Evolutionary conservation across 2,888 invertebrate species (phyloP).

Genomic region (Holacanthella duospinosa): DNA sequence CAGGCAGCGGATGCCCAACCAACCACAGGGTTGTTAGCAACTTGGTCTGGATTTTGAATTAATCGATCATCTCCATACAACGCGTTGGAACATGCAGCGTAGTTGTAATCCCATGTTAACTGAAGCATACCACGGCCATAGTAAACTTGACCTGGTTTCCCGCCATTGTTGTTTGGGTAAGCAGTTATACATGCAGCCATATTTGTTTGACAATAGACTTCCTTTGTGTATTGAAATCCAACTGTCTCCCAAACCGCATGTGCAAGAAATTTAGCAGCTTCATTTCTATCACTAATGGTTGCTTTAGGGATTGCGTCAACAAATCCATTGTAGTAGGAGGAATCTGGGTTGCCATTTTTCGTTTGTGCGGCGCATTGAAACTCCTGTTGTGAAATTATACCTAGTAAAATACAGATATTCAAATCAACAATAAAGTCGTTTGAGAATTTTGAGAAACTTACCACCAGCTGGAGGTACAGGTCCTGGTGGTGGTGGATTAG

Average conservation of each 20-base stretch:
- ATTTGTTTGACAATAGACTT: conserved; percentile 7
- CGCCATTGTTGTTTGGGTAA: conserved; percentile 11
- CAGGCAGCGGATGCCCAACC: conserved; percentile 15
- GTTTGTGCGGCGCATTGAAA: conserved; percentile 13
- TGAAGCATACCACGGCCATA: conserved; percentile 16
- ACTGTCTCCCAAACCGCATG: conserved; percentile 7
- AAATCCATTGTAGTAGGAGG: conserved; percentile 8
- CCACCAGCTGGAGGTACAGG: neutral
- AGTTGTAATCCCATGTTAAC: conserved; percentile 15
- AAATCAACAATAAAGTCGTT: neutral
- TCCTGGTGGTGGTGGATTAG: neutral
- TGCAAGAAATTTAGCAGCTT: conserved; percentile 11
- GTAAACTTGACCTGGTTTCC: conserved; percentile 6
- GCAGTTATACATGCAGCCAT: conserved; percentile 10
- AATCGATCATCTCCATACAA: conserved; percentile 13
- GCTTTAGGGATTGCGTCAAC: conserved; percentile 7
- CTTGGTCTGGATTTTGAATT: conserved; percentile 10
- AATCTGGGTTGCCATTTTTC: conserved; percentile 6
- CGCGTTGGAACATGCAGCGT: conserved; percentile 10
- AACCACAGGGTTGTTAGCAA: conserved; percentile 8
- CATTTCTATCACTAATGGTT: conserved; percentile 1
- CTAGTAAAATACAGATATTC: neutral
- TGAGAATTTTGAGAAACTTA: neutral
- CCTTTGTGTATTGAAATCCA: conserved; percentile 12
- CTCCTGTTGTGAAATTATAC: conserved; percentile 3